Evolutionary conservation across 2,113 vertebrate species (phyloP), one percentile per base, ranked within the genome.

Genomic region (Hippocampus mohnikei): DNA sequence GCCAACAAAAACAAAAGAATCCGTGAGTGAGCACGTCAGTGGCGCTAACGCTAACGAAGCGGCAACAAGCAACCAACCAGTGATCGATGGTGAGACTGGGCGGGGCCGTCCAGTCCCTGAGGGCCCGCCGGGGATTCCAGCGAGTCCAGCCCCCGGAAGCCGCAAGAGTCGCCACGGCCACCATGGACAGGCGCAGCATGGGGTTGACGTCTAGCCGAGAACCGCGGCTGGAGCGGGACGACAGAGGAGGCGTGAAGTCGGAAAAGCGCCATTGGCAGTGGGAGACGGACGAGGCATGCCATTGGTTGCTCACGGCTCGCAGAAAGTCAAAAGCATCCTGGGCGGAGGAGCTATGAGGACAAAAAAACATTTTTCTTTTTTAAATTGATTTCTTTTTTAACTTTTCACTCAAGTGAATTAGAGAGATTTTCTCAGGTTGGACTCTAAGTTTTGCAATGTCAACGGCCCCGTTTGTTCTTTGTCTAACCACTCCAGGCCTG

Each of bases 51-150:
- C 56, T 11, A 16, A 52, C 63, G n/a, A 50, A 21, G 60, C 37
- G 21, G n/a, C 3, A 13, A 11, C 55, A 4, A 23, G 10, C n/a
- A 55, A 75, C 78, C 44, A 40, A 83, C 87, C 88, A 83, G 74
- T 90, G 87, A 64, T 88, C 87, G 0, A 5, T 42, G 65, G 61
- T 41, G 29, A 90, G 61, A 29, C 83, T 83, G 64, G 87, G 83
- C 0, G 85, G 81, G 10, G 85, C 82, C 2, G 87, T 87, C 75
- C 76, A 72, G 83, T 90, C 88, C 41, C 48, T 82, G 66, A 90
- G 77, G 3, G 61, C 50, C 13, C 78, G 9, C 15, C 15, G 42
- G 0, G 81, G 83, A 44, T 58, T 46, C 15, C 16, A 33, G 41
- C 40, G 63, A 7, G 41, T 58, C 40, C 59, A 61, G 3, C 58